Evolutionary conservation across 2,797 vertebrate genomes (phyloP).

Genomic region (Aselliscus stoliczkanus): DNA sequence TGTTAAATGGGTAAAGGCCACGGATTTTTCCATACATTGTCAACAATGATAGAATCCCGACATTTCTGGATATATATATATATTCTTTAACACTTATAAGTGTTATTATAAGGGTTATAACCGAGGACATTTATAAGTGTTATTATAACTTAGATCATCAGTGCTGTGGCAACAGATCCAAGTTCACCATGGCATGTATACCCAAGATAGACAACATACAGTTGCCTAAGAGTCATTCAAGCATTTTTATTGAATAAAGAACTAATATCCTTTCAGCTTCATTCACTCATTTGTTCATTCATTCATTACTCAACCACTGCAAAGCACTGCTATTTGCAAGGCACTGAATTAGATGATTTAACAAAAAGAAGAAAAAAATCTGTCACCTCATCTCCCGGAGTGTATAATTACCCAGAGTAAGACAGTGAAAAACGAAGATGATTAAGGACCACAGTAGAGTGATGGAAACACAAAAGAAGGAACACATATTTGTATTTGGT

Average conservation of each 20-base stretch:
- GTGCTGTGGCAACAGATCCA: background rate
- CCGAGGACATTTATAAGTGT: background rate
- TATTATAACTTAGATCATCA: background rate
- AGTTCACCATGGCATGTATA: background rate
- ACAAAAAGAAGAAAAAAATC: background rate
- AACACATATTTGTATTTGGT: background rate
- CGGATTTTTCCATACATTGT: background rate
- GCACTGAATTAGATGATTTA: background rate
- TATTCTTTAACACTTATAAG: background rate
- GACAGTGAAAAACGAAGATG: background rate
- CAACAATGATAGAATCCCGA: background rate
- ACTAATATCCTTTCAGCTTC: background rate
- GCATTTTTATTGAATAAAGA: background rate
- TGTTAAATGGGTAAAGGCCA: background rate
- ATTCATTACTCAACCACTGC: background rate
- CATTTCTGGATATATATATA: background rate
- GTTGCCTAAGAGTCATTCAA: background rate
- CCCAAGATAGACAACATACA: background rate
- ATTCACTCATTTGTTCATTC: background rate
- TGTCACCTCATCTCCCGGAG: background rate
- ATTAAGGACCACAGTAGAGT: background rate
- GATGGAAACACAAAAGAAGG: background rate
- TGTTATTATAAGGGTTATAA: background rate
- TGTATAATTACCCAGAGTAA: background rate
- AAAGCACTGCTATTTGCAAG: background rate